Evolutionary conservation across 2,797 vertebrate genomes (phyloP).

Genomic region (Tachyglossus aculeatus): DNA sequence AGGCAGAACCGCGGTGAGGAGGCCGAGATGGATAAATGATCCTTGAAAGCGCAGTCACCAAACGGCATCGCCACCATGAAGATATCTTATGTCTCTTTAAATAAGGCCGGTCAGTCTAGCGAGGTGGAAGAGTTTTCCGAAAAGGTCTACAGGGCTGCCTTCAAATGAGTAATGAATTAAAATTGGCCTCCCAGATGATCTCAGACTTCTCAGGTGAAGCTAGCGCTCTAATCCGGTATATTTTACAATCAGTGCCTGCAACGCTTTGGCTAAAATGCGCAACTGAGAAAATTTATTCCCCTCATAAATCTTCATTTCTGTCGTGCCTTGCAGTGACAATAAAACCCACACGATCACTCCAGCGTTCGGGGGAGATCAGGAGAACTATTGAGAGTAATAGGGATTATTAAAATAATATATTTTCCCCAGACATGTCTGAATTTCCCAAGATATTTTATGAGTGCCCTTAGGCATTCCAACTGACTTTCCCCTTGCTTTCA

Average conservation of each 20-base stretch:
- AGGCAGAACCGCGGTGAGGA: too few relatives aligned
- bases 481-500: too few relatives aligned
- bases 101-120: too few relatives aligned
- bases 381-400: slow-evolving; percentile 23
- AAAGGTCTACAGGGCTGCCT: neutral
- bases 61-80: too few relatives aligned
- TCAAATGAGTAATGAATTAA: slow-evolving; percentile 14
- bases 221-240: slow-evolving; percentile 50
- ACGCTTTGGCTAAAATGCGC: slow-evolving; percentile 38
- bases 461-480: slow-evolving; percentile 23
- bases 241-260: slow-evolving; percentile 46
- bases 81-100: too few relatives aligned
- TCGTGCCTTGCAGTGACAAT: slow-evolving; percentile 32
- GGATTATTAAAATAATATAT: slow-evolving; percentile 55
- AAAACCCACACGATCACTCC: slow-evolving; percentile 21
- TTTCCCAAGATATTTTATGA: slow-evolving; percentile 35
- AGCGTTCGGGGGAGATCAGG: slow-evolving; percentile 16
- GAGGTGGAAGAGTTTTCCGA: too few relatives aligned
- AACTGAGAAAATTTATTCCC: slow-evolving; percentile 52
- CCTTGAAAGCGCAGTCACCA: too few relatives aligned
- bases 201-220: slow-evolving; percentile 19
- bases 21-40: too few relatives aligned
- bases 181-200: slow-evolving; percentile 15
- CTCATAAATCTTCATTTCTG: slow-evolving; percentile 50
- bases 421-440: slow-evolving; percentile 41